A percentile compares a stretch with the other conserved stretches of the same genome.
These are phyloP conservation scores for Dermochelys coriacea DNA, from an alignment of 2,797 vertebrate genomes.

Conservation along the genomic window DNA sequence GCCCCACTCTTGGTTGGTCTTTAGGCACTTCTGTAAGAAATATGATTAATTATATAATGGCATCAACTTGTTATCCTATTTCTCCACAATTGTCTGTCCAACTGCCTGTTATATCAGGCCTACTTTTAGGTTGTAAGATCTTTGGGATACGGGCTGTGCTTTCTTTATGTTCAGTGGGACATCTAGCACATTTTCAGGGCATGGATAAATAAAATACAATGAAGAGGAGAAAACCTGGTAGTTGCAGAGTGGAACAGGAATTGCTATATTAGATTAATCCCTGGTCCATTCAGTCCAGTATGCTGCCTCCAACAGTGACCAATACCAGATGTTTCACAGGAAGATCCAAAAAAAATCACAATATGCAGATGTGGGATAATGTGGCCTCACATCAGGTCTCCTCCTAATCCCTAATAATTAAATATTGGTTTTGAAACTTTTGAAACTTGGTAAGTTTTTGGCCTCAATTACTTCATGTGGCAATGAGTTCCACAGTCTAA, in stretches of 20 bases:
- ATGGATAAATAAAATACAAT: background rate
- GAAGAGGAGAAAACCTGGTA: background rate
- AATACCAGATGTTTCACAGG: background rate
- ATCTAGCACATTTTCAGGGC: background rate
- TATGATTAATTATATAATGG: background rate
- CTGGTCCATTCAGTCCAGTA: background rate
- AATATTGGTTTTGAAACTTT: accelerated
- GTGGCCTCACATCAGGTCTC: background rate
- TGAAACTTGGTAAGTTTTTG: background rate
- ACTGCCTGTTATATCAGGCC: background rate
- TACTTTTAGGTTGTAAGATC: background rate
- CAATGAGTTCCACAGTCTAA: background rate
- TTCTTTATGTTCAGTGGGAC: background rate
- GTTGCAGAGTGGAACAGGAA: background rate
- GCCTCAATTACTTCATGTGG: background rate
- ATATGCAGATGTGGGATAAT: background rate
- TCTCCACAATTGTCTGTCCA: background rate
- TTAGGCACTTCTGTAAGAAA: background rate
- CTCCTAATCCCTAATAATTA: background rate
- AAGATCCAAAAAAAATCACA: background rate
- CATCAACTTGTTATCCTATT: background rate
- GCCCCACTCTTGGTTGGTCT: background rate
- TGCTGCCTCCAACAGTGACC: background rate
- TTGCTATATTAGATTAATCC: background rate
- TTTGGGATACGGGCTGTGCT: background rate